Evolutionary conservation across 2,113 vertebrate species (phyloP), one percentile per base, ranked within the genome.

Genomic region (Laterallus jamaicensis): DNA sequence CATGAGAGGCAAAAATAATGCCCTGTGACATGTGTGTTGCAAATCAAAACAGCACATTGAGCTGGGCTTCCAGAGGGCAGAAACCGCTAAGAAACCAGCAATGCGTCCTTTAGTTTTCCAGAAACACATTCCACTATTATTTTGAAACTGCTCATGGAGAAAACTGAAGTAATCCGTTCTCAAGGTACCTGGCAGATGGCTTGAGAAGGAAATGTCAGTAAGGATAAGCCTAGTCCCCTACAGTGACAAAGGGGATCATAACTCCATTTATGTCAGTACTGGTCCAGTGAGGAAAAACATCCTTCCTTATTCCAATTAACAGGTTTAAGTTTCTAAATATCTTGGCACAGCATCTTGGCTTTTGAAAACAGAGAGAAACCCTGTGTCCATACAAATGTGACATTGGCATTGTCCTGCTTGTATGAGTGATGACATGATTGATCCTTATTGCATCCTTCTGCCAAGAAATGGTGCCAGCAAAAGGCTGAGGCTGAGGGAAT

Each of bases 1-100:
- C 11, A 24, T n/a, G 44, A 85, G n/a, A 83, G 21, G 35, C 21
- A 35, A 62, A 92, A 86, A 58, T 35, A 81, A 62, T 35, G 9
- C 5, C 12, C 9, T 1, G 0, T 22, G 26, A 35, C 10, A 11
- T 3, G 8, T 54, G 6, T 74, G 6, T 83, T 44, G 32, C 17
- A 54, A 60, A 76, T 80, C 54, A 68, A 88, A 88, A 9, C 42
- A 47, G 29, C 40, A 56, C 37, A 56, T 79, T 71, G n/a, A 88
- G 20, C 52, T 59, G 62, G 20, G 39, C 50, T 73, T 80, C 13
- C 11, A 56, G 76, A 76, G 73, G 42, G 39, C 42, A 86, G 56
- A 74, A 32, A 5, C 22, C 85, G 56, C n/a, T 85, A 44, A 88
- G 62, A 66, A 87, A 55, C 82, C 11, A n/a, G 1, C 40, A 66